Base-by-base conservation (phyloP, 2,113 vertebrate genomes). In the Collichthys lucidus region DNA sequence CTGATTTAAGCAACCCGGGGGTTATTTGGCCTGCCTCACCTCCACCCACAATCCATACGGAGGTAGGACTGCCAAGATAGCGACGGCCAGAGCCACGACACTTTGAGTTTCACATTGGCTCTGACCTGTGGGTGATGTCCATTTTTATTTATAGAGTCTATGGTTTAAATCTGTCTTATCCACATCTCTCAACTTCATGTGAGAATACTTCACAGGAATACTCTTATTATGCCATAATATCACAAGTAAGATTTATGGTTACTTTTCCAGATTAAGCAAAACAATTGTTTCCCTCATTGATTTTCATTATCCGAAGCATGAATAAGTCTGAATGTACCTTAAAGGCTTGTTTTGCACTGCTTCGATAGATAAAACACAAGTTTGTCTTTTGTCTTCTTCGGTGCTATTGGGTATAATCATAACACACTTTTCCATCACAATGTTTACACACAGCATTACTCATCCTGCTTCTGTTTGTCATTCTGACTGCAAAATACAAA, bases 401-500 rank as follows among this genome's bases (percentile, higher is more conserved):
- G 20, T 74, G 42, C 53, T 57, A 26, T 42, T 56, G 4, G n/a
- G 26, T 71, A 60, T 62, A 75, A 71, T 68, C 47, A 59, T n/a
- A 5, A 62, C 29, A 24, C 46, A 16, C 31, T 44, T 67, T 62
- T 63, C 49, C 35, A 49, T n/a, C n/a, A 76, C 70, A 17, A 31
- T 65, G 72, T 70, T 65, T 82, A 11, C 19, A 53, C 61, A 49
- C 52, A 15, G 9, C 42, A 83, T 42, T 49, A 66, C 16, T 73
- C 24, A 60, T 70, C 55, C n/a, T 57, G 60, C 62, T 15, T 42
- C 11, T 15, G 40, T 67, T 52, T 10, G 14, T 66, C 9, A 20
- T 46, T 60, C 17, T 15, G 19, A 17, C 15, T 42, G 20, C 50
- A 26, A 67, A 72, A 60, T 46, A 4, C 35, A 60, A 35, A 57